Conservation (phyloP, 2,888 invertebrate species). For the Ophion ellenae region DNA sequence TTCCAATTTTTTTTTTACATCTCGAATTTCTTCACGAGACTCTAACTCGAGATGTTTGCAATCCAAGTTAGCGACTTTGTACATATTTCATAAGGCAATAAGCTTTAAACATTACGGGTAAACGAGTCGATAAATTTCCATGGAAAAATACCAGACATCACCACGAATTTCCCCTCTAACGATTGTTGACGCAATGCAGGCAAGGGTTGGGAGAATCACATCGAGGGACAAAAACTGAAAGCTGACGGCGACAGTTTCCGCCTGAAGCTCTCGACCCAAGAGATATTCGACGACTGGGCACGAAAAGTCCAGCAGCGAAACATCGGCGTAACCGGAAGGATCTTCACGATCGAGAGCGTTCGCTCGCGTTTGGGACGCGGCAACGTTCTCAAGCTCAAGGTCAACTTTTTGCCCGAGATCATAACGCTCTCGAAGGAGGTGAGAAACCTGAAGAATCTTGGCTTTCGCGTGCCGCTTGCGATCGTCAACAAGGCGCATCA, state of each 20-base stretch:
- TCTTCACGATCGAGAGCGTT: conserved; percentile 95
- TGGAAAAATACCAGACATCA: too few species aligned
- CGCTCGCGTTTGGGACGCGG: conserved; percentile 90
- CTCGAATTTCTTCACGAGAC: too few species aligned
- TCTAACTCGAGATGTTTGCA: too few species aligned
- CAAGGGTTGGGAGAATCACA: conserved; percentile 99
- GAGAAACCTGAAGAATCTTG: conserved; percentile 96
- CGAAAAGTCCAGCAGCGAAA: conserved; percentile 97
- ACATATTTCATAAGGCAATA: too few species aligned
- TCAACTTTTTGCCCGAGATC: conserved; percentile 98
- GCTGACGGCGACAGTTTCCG: conserved; percentile 99
- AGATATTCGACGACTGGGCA: conserved; percentile 99
- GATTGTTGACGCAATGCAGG: conserved; percentile 83
- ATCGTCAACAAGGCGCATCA: conserved; percentile 99
- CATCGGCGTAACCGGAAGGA: conserved; percentile 96
- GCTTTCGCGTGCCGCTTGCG: conserved; percentile 97
- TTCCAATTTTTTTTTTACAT: too few species aligned
- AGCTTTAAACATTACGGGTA: too few species aligned
- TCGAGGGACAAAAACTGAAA: conserved; percentile 98
- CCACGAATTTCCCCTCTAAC: background rate
- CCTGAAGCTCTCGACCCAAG: conserved; percentile 97
- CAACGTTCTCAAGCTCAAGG: conserved; percentile 94
- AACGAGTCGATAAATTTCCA: too few species aligned
- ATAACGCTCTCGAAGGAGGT: conserved; percentile 99
- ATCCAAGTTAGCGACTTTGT: too few species aligned